phyloP scores from a whole-genome alignment of 2,113 vertebrate genomes.

The Todiramphus saurophagus region DNA sequence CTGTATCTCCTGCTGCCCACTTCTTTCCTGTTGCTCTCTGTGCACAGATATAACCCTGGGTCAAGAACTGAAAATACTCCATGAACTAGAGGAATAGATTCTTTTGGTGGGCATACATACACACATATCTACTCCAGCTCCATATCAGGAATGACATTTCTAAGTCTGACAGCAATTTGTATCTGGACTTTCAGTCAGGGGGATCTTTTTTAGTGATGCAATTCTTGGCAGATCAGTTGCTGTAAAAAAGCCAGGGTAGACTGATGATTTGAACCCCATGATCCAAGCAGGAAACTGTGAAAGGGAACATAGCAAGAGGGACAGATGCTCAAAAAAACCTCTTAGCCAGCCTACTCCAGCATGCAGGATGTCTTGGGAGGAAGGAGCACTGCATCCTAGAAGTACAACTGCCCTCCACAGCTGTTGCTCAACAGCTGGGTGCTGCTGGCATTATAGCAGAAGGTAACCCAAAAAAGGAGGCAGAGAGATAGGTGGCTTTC shows the following conservation, averaged over 20 bases:
- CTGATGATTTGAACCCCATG: neutral
- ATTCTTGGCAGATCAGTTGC: neutral
- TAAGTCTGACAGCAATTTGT: slow-evolving; percentile 29
- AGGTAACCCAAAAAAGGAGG: neutral
- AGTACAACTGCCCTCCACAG: neutral
- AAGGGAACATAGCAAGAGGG: neutral
- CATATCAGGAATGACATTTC: neutral
- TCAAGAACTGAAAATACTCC: slow-evolving; percentile 15
- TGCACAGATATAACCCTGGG: neutral
- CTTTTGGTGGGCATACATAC: neutral
- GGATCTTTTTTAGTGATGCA: neutral
- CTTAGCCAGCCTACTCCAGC: neutral
- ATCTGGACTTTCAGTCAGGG: neutral
- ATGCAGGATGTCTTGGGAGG: neutral
- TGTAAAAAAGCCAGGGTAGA: neutral
- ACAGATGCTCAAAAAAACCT: neutral
- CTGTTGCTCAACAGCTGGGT: neutral
- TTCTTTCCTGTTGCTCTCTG: neutral
- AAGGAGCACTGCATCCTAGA: neutral
- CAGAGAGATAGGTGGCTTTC: neutral
- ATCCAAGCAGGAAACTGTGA: neutral
- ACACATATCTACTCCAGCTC: neutral
- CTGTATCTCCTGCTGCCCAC: neutral
- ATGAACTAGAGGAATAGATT: neutral
- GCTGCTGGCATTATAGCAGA: neutral